Evolutionary conservation across 2,113 vertebrate genomes (phyloP), one percentile per base, ranked within the genome.

Genomic region (Oryzias javanicus): DNA sequence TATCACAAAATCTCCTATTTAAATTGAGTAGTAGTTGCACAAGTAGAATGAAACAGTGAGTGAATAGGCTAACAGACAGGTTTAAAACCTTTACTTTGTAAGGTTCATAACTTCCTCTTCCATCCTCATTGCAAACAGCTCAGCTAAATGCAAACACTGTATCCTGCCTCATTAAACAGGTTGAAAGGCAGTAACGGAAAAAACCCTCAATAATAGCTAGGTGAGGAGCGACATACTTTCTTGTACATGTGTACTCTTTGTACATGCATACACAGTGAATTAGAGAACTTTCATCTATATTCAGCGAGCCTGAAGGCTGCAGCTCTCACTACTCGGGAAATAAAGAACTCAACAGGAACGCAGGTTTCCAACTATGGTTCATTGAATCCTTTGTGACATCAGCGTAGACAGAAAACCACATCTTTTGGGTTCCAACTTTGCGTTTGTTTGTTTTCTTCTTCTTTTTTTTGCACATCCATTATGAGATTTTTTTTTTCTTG

Each of bases 161-260:
- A 61, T 63, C 54, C 54, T 45, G 35, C 41, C 29, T 19, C 35
- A 67, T 75, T 18, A 56, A 53, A 76, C 57, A 62, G n/a, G 19
- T 41, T 66, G 51, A 82, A 70, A 75, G 59, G 60, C 55, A 49
- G 42, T 5, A 0, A 12, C 2, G 58, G 47, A 52, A 59, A 62
- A 22, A 46, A 17, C 1, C 29, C 27, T 67, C 20, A 54, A 56
- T 81, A 82, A 86, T 82, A 53, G 49, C 24, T 14, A 83, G 51
- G 82, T 79, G 79, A 80, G 55, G 77, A 86, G 42, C 14, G 82
- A 88, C 77, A 67, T 65, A 77, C 35, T 46, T 49, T 44, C 47
- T 55, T 16, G 50, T 55, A 63, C 24, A 65, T 58, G 52, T 76
- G 67, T 67, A 63, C 64, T 82, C 46, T 56, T 14, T 69, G 65